A percentile compares a stretch with the other conserved stretches of the same genome.
Conservation (phyloP, 2,113 vertebrate genomes). For the Calypte anna region DNA sequence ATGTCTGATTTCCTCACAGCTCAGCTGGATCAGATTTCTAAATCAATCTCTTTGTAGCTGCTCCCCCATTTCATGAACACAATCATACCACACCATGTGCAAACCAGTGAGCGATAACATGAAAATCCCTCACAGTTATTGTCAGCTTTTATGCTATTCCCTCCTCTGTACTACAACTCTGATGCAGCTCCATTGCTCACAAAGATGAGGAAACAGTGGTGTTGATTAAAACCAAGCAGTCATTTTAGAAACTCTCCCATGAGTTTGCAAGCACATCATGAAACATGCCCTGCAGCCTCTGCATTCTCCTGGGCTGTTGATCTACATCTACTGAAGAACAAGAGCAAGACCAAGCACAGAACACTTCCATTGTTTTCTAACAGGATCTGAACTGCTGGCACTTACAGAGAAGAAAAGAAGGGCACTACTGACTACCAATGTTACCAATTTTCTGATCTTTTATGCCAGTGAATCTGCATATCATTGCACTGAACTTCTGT, state of each 20-base stretch:
- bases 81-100: neutral
- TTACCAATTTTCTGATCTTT: neutral
- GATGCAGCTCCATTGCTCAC: neutral
- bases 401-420: neutral
- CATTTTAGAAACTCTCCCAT: neutral
- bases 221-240: neutral
- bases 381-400: neutral
- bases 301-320: neutral
- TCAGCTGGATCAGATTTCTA: neutral
- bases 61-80: neutral
- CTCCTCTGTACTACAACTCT: neutral
- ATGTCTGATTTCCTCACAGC: neutral
- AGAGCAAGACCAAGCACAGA: neutral
- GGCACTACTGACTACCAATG: neutral
- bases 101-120: neutral
- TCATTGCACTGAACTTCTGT: neutral
- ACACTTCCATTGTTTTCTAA: neutral
- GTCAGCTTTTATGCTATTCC: neutral
- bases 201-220: neutral
- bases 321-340: neutral
- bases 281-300: neutral
- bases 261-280: fast-evolving
- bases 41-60: neutral
- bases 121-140: neutral
- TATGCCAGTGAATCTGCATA: neutral